Base-by-base conservation (phyloP, 2,888 invertebrate species). In the Cheilosia variabilis region DNA sequence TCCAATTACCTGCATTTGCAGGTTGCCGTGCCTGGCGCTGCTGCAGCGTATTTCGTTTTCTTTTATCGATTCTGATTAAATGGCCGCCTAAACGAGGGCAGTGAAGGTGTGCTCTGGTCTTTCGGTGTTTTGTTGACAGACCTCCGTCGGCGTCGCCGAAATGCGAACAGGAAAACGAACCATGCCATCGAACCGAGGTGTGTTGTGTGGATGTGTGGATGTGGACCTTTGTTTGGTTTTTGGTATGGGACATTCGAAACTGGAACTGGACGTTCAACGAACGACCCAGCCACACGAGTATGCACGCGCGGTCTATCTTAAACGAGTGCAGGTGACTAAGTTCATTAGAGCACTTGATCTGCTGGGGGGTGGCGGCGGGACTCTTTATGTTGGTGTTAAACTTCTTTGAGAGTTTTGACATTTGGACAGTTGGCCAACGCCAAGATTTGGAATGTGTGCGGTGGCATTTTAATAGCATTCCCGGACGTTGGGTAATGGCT, bases 391-490 rank as follows among this genome's bases (percentile, higher is more conserved):
- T 58, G 52, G 10, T 37, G 19, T 41, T 41, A 34, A 27, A 10
- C 24, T 53, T 53, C 45, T 58, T 71, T 41, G 73, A 72, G 31
- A 83, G 63, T 84, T 78, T 84, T 84, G 83, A 79, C 83, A 78
- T 83, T 78, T 83, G 78, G 63, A 69, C 73, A 84, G 53, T 84
- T 75, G 75, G 79, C 79, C 79, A 83, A 79, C 83, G 83, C 83
- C 83, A 75, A 27, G 52, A 73, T 62, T 24, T 79, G 79, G 79
- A 83, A 83, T 83, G 83, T 41, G 15, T 47, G 17, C 50, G 9
- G 19, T 75, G 79, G 73, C 69, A 84, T 84, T 84, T 84, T 75
- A 84, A 84, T 83, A 47, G 52, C 78, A 78, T 73, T 73, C 69
- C 24, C 37, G 22, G 9, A 17, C 43, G 22, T 75, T 79, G 63